Base-by-base conservation (phyloP, 64 coral and sea anemone species). In the Pachyseris speciosa region DNA sequence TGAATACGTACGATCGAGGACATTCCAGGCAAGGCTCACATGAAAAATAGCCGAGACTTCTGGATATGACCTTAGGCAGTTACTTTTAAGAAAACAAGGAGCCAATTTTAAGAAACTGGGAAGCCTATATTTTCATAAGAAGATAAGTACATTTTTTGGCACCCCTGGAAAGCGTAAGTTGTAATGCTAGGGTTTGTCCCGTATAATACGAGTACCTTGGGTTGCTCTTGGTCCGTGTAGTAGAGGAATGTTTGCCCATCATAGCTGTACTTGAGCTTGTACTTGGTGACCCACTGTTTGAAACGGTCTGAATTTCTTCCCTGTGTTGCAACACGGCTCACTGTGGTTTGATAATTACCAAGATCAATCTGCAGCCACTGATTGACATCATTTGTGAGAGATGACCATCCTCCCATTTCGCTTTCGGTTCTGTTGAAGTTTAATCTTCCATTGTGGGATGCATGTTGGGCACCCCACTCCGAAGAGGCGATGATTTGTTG, bases 341-440 rank as follows among this genome's bases (percentile, higher is more conserved):
- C 50, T 0, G 50, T 63, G 3, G 31, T 49, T 11, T 45, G 27
- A 2, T 44, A 37, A 64, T 29, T 51, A 66, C 53, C 68, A 43
- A 92, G 81, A 26, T 92, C 81, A 63, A 92, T 37, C 81, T 92
- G 90, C 17, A 92, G 19, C 90, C 90, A 92, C 27, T 92, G 80
- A 34, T 77, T 51, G 6, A 6, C 7, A 39, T 86, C 40, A 25
- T 38, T 45, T 36, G 3, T 1, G 8, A 0, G 1, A 17, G 90
- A 53, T 75, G 90, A 92, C 90, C 90, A 92, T 0, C 67, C 55
- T 4, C 90, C 90, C 7, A 0, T 39, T 40, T 67, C 40, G 1
- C 43, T n/a, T 40, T 0, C 66, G 4, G 49, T 41, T 19, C 51
- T 37, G 1, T 55, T 73, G 37, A 91, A 77, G 42, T 84, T 40